These are phyloP conservation scores for Dipus sagitta DNA, from an alignment of 2,797 vertebrate genomes.

Conservation along the genomic window DNA sequence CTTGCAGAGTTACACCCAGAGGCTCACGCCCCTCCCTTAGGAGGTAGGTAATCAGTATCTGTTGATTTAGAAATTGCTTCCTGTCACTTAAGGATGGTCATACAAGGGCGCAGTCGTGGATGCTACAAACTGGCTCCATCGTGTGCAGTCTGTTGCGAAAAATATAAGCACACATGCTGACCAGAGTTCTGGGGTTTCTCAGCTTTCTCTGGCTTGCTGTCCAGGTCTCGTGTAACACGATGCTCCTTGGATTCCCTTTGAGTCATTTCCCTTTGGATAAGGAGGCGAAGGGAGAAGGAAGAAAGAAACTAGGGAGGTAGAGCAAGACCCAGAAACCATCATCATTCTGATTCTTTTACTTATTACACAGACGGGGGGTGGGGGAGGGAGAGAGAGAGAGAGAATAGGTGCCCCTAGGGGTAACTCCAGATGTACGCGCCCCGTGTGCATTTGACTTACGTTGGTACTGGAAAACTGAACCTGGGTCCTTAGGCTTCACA, in stretches of 20 bases:
- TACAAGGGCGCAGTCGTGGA: neutral
- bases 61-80: neutral
- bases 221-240: neutral
- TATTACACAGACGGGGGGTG: no score
- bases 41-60: neutral
- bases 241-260: neutral
- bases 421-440: no score
- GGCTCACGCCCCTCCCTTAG: neutral
- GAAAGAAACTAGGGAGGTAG: neutral
- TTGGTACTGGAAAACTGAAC: no score
- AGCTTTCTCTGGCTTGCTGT: neutral
- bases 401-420: no score
- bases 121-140: neutral
- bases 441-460: no score
- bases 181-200: neutral
- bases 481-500: no score
- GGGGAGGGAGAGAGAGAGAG: no score
- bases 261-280: neutral
- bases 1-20: neutral
- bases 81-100: neutral
- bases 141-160: neutral
- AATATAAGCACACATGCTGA: neutral
- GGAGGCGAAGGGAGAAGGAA: neutral
- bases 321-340: neutral
- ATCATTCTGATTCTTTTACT: neutral